phyloP scores from a whole-genome alignment of 2,888 invertebrate genomes.

The Tenthredo distinguenda region DNA sequence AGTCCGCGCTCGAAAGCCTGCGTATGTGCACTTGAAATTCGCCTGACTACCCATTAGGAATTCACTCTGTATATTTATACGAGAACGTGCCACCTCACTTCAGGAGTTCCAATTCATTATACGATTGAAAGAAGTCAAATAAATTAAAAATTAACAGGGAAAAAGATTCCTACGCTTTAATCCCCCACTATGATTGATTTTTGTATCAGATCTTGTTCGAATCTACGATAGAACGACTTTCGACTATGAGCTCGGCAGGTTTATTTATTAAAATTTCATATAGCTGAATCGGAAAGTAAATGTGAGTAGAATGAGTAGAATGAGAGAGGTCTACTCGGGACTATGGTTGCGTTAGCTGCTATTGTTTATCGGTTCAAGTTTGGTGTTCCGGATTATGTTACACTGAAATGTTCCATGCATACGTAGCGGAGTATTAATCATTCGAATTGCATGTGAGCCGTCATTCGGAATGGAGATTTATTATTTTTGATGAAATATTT shows the following conservation, averaged over 20 bases:
- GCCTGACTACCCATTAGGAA: no score
- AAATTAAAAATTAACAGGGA: background rate
- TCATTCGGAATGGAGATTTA: background rate
- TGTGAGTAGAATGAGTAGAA: background rate
- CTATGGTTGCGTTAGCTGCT: background rate
- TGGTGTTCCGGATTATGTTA: background rate
- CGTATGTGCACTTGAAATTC: no score
- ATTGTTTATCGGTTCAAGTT: background rate
- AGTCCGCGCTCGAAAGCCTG: no score
- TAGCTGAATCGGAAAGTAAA: background rate
- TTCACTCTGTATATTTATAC: background rate
- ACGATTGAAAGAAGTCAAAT: background rate
- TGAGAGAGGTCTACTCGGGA: background rate
- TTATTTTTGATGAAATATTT: constrained; percentile 3
- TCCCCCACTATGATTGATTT: background rate
- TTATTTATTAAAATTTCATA: background rate
- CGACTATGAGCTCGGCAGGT: background rate
- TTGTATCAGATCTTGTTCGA: background rate
- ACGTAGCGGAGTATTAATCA: background rate
- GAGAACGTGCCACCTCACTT: background rate
- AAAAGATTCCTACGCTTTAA: background rate
- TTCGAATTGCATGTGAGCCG: background rate
- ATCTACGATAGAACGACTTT: background rate
- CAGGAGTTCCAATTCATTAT: background rate
- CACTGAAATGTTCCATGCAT: background rate